Conservation (phyloP, 2,797 vertebrate species). For the Garrulus glandarius region DNA sequence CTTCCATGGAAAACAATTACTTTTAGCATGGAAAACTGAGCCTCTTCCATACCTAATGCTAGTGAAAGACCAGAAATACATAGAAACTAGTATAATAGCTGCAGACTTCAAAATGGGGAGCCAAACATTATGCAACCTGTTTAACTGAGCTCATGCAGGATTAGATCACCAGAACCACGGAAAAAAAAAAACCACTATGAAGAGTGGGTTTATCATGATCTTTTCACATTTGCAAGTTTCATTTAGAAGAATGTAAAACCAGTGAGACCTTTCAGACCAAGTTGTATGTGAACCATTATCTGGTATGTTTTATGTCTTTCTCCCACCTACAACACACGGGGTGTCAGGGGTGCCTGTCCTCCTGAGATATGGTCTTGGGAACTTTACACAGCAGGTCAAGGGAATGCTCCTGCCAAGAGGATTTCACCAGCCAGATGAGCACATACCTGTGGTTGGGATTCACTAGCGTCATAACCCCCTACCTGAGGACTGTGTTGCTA, state of each 20-base stretch:
- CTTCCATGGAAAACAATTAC: neutral
- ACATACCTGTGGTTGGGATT: conserved; percentile 44
- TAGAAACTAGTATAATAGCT: neutral
- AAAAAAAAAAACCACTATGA: neutral
- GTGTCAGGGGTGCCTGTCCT: neutral
- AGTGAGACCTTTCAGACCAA: conserved; percentile 32
- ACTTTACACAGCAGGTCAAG: neutral
- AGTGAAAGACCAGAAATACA: conserved; percentile 6
- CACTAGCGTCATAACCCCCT: neutral
- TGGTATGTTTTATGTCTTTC: conserved; percentile 31
- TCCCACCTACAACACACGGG: neutral
- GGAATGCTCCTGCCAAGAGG: neutral
- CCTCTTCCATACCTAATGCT: neutral
- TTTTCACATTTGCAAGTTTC: conserved; percentile 40
- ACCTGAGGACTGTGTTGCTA: neutral
- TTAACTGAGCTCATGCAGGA: conserved; percentile 43
- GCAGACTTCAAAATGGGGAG: neutral
- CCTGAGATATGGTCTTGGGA: neutral
- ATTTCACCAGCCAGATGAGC: conserved; percentile 13
- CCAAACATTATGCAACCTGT: conserved; percentile 34
- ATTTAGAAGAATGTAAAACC: conserved; percentile 55
- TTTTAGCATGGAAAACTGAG: neutral
- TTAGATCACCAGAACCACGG: conserved; percentile 36
- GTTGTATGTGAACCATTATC: conserved; percentile 23
- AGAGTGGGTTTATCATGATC: conserved; percentile 30